Evolutionary conservation across 2,797 vertebrate genomes (phyloP).

Genomic region (Neopelma chrysocephalum): DNA sequence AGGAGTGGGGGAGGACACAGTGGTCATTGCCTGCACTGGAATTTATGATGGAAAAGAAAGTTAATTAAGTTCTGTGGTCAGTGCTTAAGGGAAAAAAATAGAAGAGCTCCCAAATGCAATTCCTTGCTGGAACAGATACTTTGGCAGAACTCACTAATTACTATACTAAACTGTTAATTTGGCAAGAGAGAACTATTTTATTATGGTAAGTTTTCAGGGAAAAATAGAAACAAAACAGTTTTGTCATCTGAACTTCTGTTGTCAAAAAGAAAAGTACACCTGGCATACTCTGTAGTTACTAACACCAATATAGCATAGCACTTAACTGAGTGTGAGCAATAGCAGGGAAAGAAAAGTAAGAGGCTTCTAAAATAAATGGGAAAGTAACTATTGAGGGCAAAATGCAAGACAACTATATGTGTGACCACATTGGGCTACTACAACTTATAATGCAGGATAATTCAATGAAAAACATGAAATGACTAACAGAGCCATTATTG

Average conservation of each 20-base stretch:
- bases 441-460: neutral
- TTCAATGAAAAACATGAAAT: neutral
- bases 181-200: conserved; percentile 49
- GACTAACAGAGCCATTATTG: neutral
- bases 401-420: neutral
- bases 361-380: neutral
- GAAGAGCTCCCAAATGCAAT: conserved; percentile 56
- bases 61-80: conserved; percentile 77
- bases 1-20: conserved; percentile 63
- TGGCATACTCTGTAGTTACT: neutral
- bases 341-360: neutral
- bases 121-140: conserved; percentile 63
- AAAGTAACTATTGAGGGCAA: neutral
- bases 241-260: conserved; percentile 43
- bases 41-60: conserved; percentile 77
- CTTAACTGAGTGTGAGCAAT: neutral
- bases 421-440: neutral
- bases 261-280: conserved; percentile 25
- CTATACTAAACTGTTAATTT: conserved; percentile 50
- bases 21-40: conserved; percentile 63
- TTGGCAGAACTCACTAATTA: conserved; percentile 73
- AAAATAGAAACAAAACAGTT: conserved; percentile 36
- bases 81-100: conserved; percentile 67
- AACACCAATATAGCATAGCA: neutral
- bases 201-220: conserved; percentile 49